phyloP scores from a whole-genome alignment of 2,888 invertebrate species.

The Cantharis rustica region DNA sequence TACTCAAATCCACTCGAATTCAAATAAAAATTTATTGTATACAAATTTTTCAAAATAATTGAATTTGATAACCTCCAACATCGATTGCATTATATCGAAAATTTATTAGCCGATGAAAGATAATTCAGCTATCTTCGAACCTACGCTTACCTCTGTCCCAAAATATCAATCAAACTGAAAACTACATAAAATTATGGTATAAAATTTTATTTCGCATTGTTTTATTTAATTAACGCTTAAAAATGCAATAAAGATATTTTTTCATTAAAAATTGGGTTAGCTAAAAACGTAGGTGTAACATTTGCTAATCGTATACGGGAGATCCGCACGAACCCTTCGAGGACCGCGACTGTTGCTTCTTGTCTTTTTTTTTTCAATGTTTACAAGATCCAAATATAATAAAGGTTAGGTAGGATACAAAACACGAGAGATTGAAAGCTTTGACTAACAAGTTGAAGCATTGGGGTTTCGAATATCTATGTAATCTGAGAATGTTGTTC shows the following conservation, averaged over 20 bases:
- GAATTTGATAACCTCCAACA: not conserved
- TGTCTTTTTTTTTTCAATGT: not conserved
- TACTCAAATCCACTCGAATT: not conserved
- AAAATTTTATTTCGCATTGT: not conserved
- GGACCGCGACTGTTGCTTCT: not conserved
- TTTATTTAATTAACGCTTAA: not conserved
- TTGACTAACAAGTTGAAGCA: conserved; percentile 9
- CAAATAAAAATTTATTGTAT: not conserved
- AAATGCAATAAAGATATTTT: not conserved
- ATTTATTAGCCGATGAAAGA: not conserved
- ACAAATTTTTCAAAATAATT: not conserved
- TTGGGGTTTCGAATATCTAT: conserved; percentile 10
- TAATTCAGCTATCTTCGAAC: not conserved
- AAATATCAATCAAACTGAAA: not conserved
- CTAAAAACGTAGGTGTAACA: not conserved
- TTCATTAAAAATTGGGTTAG: not conserved
- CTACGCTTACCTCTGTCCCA: not conserved
- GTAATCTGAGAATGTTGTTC: conserved; percentile 26
- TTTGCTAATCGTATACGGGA: too few relatives aligned
- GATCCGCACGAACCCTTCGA: not conserved
- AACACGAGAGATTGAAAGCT: not conserved
- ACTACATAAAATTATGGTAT: not conserved
- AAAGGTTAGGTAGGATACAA: not conserved
- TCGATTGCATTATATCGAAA: not conserved
- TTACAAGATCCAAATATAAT: not conserved